A percentile compares a stretch with the other conserved stretches of the same genome.
Conservation (phyloP, 2,888 invertebrate species). For the Pyrrhosoma nymphula region DNA sequence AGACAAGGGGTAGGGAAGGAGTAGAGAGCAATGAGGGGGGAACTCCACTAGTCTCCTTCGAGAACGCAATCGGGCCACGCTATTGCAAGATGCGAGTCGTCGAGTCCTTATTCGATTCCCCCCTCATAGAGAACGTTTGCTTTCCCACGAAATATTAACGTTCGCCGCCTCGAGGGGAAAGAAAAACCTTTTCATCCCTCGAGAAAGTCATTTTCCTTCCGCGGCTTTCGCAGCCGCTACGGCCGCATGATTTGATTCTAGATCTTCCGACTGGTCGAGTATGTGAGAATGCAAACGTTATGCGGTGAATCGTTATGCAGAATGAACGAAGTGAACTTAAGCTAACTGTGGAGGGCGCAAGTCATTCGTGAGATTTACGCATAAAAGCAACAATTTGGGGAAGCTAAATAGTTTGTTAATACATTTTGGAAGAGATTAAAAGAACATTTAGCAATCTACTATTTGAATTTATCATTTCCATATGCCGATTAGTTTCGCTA, state of each 20-base stretch:
- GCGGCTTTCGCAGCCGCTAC: not conserved
- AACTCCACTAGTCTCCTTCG: not conserved
- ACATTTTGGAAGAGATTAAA: no score
- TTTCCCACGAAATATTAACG: constrained; percentile 32
- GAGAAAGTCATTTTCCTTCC: not conserved
- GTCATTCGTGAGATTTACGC: no score
- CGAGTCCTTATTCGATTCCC: not conserved
- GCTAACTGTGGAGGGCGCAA: no score
- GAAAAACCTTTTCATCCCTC: not conserved
- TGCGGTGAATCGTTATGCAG: not conserved
- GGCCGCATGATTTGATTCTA: not conserved
- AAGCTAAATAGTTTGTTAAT: no score
- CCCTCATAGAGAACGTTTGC: not conserved
- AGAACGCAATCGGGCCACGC: not conserved
- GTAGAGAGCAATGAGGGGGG: not conserved
- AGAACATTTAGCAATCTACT: no score
- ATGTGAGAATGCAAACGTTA: no score
- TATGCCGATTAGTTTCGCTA: no score
- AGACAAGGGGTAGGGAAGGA: not conserved
- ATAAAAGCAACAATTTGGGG: no score
- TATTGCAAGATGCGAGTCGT: not conserved
- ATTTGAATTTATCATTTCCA: no score
- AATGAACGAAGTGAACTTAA: no score
- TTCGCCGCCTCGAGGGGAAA: not conserved
- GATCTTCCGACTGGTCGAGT: not conserved